Evolutionary conservation across 2,797 vertebrate genomes (phyloP), one percentile per base, ranked within the genome.

Genomic region (Poecilia wingei): DNA sequence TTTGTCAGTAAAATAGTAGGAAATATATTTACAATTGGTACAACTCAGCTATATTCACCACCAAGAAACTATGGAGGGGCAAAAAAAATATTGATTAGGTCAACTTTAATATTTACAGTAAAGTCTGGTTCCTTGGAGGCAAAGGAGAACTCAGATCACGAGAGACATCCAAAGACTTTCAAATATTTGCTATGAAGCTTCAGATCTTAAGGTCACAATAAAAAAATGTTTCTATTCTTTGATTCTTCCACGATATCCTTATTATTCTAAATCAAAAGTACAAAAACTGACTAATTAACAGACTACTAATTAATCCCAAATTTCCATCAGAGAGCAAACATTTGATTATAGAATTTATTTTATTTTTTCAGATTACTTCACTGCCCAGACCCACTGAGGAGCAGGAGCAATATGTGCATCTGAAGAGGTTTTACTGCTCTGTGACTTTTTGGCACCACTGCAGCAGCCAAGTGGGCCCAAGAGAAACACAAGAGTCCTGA

Each of bases 101-200:
- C 20, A 68, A 25, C 20, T 22, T 41, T 59, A 31, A 31, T 12
- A 59, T 59, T 31, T 36, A 39, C 18, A 66, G 61, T 36, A 66
- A 39, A 47, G 46, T 47, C 14, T 47, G 33, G 61, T 18, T 66
- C 33, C 8, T 68, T 68, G 20, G 20, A 68, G 36, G 36, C 36
- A 68, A 22, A 5, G 64, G 9, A 68, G 3, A 68, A 5, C 8
- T 41, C 36, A 22, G 20, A 22, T 25, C 18, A 25, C 39, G 45
- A 71, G 88, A 77, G 70, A 90, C 88, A 91, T 89, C 75, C 84
- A 88, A 89, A 91, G 91, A 83, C 93, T 94, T 90, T 87, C 53
- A 84, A 91, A 93, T 91, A 80, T 91, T 91, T 93, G 70, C 80
- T 70, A 87, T 87, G 90, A 78, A 43, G 6, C 39, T 6, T 82